Evolutionary conservation across 2,888 invertebrate species (phyloP).

Genomic region (Trichopoda pennipes): DNA sequence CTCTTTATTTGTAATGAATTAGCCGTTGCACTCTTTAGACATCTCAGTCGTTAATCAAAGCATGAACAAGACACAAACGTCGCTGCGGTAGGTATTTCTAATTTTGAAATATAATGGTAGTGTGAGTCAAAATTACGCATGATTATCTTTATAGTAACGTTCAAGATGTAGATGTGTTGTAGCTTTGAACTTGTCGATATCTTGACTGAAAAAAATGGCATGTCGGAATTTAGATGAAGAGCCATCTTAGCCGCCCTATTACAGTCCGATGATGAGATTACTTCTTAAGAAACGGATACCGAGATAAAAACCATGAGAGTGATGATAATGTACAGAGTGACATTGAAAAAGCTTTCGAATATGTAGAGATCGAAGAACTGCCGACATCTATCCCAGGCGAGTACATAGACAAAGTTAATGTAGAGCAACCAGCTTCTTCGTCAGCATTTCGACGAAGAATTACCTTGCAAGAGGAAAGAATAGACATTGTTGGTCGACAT

Average conservation of each 20-base stretch:
- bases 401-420: background rate
- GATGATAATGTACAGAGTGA: constrained; percentile 10
- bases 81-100: constrained; percentile 6
- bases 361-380: background rate
- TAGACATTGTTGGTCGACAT: no score
- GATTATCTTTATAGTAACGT: background rate
- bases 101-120: constrained; percentile 2
- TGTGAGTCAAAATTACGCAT: constrained; percentile 2
- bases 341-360: no score
- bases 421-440: constrained; percentile 3
- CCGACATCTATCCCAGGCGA: background rate
- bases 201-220: background rate
- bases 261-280: background rate
- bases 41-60: background rate
- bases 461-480: no score
- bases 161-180: background rate
- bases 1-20: background rate
- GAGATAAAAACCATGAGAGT: constrained; percentile 6
- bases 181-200: background rate
- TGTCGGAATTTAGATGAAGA: background rate
- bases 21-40: background rate
- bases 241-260: background rate
- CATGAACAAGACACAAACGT: background rate
- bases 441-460: no score
- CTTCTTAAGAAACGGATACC: constrained; percentile 7